Evolutionary conservation across 2,888 invertebrate species (phyloP).

Genomic region (Philereme vetulata): DNA sequence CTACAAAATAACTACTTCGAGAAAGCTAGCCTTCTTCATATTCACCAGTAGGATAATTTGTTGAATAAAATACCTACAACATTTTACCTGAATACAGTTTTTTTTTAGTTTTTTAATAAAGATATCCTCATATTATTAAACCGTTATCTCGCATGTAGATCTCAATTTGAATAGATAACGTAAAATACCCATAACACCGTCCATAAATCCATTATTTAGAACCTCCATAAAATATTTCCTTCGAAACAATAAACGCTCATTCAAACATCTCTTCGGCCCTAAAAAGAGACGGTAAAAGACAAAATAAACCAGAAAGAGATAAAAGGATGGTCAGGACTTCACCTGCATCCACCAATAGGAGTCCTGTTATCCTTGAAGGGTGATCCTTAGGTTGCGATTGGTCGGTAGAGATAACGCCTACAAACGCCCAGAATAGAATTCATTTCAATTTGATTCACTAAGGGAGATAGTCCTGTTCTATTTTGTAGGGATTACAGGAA

Average conservation of each 20-base stretch:
- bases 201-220: slow-evolving; percentile 3
- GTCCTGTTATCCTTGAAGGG: slow-evolving; percentile 70
- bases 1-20: too few species aligned
- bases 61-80: too few species aligned
- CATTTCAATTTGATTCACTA: slow-evolving; percentile 75
- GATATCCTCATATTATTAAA: too few species aligned
- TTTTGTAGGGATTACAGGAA: slow-evolving; percentile 5
- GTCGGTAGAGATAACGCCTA: slow-evolving; percentile 72
- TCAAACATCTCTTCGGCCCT: slow-evolving; percentile 10
- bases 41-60: too few species aligned
- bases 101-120: too few species aligned
- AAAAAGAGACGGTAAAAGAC: slow-evolving; percentile 42
- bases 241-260: slow-evolving; percentile 14
- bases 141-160: too few species aligned
- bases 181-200: neutral
- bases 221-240: slow-evolving; percentile 10
- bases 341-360: slow-evolving; percentile 64
- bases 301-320: slow-evolving; percentile 56
- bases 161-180: too few species aligned
- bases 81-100: too few species aligned
- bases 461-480: slow-evolving; percentile 50
- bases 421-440: slow-evolving; percentile 67
- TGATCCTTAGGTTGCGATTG: slow-evolving; percentile 73
- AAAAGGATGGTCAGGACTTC: slow-evolving; percentile 69
- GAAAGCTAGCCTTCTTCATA: too few species aligned